phyloP scores from a whole-genome alignment of 1,140 invertebrate species.

The Drosophila varians region DNA sequence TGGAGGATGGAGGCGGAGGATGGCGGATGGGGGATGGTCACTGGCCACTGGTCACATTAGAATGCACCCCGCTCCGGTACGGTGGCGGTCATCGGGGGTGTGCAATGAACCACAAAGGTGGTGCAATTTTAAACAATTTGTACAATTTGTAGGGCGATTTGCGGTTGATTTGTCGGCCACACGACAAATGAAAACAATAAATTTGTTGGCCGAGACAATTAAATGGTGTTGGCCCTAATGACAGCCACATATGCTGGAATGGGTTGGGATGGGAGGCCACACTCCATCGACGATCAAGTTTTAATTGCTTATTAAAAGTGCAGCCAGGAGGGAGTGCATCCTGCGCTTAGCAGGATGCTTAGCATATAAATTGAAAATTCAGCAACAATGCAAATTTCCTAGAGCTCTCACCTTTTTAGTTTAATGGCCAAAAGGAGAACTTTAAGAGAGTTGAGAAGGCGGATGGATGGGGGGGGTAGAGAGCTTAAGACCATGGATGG shows the following conservation, averaged over 20 bases:
- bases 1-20: conserved; percentile 7
- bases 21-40: conserved; percentile 23
- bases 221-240: conserved; percentile 53
- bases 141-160: conserved; percentile 73
- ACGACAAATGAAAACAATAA: conserved; percentile 72
- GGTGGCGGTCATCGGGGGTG: conserved; percentile 49
- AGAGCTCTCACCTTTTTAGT: conserved; percentile 6
- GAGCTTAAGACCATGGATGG: conserved; percentile 50
- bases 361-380: conserved; percentile 70
- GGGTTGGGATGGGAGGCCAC: neutral
- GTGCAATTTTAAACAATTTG: conserved; percentile 79
- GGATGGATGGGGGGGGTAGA: conserved; percentile 6
- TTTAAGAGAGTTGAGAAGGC: conserved; percentile 9
- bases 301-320: conserved; percentile 73
- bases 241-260: conserved; percentile 19
- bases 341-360: conserved; percentile 47
- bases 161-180: conserved; percentile 64
- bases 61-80: conserved; percentile 52
- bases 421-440: conserved; percentile 26
- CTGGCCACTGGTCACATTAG: conserved; percentile 52
- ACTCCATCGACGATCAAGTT: conserved; percentile 33
- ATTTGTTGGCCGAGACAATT: conserved; percentile 37
- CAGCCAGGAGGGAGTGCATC: neutral
- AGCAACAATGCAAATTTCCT: conserved; percentile 60
- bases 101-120: conserved; percentile 70